A percentile compares a stretch with the other conserved stretches of the same genome.
Conservation (phyloP, 53 echinoderm and acorn worm species). For the Temnopleurus reevesii region DNA sequence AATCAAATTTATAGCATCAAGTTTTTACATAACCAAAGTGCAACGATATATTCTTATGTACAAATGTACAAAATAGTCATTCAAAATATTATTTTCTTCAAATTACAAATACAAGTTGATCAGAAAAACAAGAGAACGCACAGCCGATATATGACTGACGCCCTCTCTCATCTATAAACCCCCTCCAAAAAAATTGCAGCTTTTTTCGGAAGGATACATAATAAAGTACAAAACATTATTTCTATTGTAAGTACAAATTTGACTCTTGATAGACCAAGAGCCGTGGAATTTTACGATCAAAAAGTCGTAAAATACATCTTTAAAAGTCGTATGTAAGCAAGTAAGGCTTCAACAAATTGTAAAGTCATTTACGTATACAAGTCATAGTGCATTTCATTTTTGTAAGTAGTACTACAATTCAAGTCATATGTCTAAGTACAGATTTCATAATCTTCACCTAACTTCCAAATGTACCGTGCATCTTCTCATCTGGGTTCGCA, state of each 20-base stretch:
- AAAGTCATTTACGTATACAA: neutral
- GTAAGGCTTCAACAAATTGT: neutral
- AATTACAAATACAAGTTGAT: slow-evolving; percentile 35
- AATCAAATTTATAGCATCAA: slow-evolving; percentile 36
- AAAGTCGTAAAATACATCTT: neutral
- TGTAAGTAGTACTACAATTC: slow-evolving; percentile 20
- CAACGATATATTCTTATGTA: slow-evolving; percentile 58
- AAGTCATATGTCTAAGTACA: too few species aligned
- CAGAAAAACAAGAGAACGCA: neutral
- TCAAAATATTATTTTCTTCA: slow-evolving; percentile 47
- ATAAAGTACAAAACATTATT: slow-evolving; percentile 34
- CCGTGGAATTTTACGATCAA: neutral
- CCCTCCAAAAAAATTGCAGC: slow-evolving; percentile 27
- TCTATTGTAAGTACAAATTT: neutral
- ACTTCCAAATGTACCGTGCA: too few species aligned
- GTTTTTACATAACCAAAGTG: slow-evolving; percentile 55
- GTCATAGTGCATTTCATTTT: neutral
- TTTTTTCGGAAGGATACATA: slow-evolving; percentile 22
- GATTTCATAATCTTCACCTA: too few species aligned
- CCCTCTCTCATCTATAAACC: neutral
- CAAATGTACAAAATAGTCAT: slow-evolving; percentile 53
- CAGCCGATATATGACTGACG: neutral
- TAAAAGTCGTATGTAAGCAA: neutral
- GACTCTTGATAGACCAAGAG: neutral
- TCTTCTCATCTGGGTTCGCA: too few species aligned